Evolutionary conservation across 1,140 invertebrate species (phyloP), one percentile per base, ranked within the genome.

Genomic region (Drosophila busckii): DNA sequence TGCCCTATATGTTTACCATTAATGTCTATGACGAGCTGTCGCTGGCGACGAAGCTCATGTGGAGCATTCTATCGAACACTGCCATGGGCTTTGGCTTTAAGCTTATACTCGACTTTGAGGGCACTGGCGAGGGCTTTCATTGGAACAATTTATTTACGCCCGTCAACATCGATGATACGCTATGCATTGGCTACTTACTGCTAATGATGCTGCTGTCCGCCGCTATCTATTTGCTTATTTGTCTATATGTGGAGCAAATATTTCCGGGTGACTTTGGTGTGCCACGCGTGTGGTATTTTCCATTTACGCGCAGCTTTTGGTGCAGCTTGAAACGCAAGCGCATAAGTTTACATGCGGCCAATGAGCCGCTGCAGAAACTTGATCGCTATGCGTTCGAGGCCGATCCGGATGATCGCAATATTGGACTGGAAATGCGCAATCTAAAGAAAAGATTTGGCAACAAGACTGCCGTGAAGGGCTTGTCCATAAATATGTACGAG

Each of bases 71-170:
- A 25, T 91, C 91, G 3, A 95, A 94, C 70, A 92, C 93, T 1
- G 93, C 92, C 1, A 93, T 96, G 92, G 91, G 92, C 0, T 93
- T 92, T 76, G 94, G 93, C 2, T 92, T 94, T 25, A 89, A 91
- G 65, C 64, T 94, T 10, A 91, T 93, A 54, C 50, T 93, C 28
- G 88, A 89, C 70, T 86, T 70, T 22, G 85, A 86, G 26, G 61
- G 59, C 4, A 54, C 41, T 1, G 82, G 78, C 9, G 78, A 70
- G 25, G 85, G 85, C 15, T 17, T 87, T 1, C 64, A 95, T 71
- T 97, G 94, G 94, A 66, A 85, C 17, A 94, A 94, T 58, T 88
- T 96, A 3, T 92, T 90, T 45, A 87, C 84, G 0, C 90, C 92
- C 0, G 89, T 93, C 0, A 90, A 93, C 0, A 91, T 92, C 15